Percentiles rank a stretch among this genome's conserved stretches.
Conservation (phyloP, 1,140 invertebrate genomes). For the Apolygus lucorum region DNA sequence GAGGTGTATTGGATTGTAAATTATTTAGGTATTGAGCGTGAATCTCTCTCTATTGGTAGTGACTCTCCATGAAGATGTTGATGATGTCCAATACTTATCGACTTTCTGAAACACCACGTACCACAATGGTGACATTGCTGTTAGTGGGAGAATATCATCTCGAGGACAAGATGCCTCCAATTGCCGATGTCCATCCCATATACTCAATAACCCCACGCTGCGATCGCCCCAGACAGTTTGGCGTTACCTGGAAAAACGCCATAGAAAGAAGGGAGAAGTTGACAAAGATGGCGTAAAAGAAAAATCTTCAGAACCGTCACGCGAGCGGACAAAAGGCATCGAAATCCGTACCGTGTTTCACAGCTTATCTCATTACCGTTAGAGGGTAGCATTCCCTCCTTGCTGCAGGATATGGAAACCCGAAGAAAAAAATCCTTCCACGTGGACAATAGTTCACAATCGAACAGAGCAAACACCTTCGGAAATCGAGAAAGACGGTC, state of each 20-base stretch:
- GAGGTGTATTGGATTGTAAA: too few relatives aligned
- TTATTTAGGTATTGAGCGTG: too few relatives aligned
- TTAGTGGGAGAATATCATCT: too few relatives aligned
- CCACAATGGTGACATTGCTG: too few relatives aligned
- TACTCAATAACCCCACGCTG: neutral
- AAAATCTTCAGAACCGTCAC: neutral
- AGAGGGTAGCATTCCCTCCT: neutral
- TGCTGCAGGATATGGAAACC: neutral
- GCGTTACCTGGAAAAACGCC: neutral
- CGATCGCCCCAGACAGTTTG: neutral
- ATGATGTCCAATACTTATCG: too few relatives aligned
- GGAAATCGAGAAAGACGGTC: conserved; percentile 11
- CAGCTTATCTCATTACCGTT: neutral
- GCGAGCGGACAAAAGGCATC: neutral
- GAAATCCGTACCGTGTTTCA: neutral
- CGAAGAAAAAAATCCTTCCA: neutral
- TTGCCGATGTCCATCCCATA: too few relatives aligned
- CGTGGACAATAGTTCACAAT: conserved; percentile 1
- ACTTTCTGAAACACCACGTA: too few relatives aligned
- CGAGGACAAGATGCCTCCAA: too few relatives aligned
- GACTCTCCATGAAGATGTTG: too few relatives aligned
- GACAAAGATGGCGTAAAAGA: neutral
- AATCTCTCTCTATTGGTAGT: too few relatives aligned
- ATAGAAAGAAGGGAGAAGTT: neutral
- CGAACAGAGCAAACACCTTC: neutral